Evolutionary conservation across 1,140 invertebrate species (phyloP), one percentile per base, ranked within the genome.

Genomic region (Akabosia matsudoensis): DNA sequence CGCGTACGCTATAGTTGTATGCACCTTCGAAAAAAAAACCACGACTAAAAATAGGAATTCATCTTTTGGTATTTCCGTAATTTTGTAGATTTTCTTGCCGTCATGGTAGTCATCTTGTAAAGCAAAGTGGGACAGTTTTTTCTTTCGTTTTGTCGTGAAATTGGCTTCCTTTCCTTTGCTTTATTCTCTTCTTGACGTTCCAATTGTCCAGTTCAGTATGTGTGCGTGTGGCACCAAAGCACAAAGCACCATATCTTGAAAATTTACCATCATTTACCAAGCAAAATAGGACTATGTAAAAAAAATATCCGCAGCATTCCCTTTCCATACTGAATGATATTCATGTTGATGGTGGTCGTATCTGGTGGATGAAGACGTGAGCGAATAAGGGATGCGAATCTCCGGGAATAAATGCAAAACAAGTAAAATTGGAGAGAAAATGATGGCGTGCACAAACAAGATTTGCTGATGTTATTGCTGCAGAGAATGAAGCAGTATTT

Each of bases 391-490:
- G 18, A n/a, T n/a, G n/a, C n/a, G n/a, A n/a, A n/a, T n/a, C n/a
- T 45, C 18, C 18, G 37, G 7, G 37, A 61, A 61, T 61, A 61
- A 61, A 61, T 61, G 54, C 54, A 61, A 61, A 61, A 61, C 14
- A 61, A 61, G 24, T 13, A 22, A 61, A 61, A 61, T 61, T 13
- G 54, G 54, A 13, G 54, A 61, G n/a, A 51, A 51, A 61, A 61
- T 61, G 24, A 61, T 61, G 54, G 54, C 14, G 24, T 61, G 24
- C 24, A 61, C 54, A 61, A 61, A 61, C 54, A 61, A 61, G 54
- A 45, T n/a, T 51, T 61, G 54, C 54, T 61, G 54, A 16, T 61
- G 37, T 45, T 45, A 45, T 45, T 45, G 18, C 37, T 45, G 37
- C 37, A 18, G 37, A 45, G 37, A 18, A 45, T 45, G 37, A 45